Evolutionary conservation across 2,888 invertebrate genomes (phyloP).

Genomic region (Aspidiotus rigidus): DNA sequence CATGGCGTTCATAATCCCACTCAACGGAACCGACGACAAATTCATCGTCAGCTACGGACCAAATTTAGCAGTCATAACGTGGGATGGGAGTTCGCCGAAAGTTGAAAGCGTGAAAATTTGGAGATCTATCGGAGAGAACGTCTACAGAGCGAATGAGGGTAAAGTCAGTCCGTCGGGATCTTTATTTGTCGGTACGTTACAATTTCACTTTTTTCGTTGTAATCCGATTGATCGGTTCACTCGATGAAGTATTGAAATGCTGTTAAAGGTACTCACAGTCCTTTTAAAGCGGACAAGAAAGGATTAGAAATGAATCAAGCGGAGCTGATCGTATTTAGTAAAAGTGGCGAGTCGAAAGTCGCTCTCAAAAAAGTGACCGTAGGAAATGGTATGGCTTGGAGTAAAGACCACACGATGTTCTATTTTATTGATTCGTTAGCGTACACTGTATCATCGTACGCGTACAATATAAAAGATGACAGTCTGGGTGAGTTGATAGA

Average conservation of each 20-base stretch:
- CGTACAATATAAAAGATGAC: constrained; percentile 60
- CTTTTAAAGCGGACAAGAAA: neutral
- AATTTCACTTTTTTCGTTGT: neutral
- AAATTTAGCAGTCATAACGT: constrained; percentile 52
- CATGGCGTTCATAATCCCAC: constrained; percentile 37
- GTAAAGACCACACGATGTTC: constrained; percentile 54
- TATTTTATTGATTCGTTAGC: constrained; percentile 47
- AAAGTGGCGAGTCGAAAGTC: constrained; percentile 43
- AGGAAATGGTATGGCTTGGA: constrained; percentile 74
- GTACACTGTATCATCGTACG: constrained; percentile 54
- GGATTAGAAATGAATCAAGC: neutral
- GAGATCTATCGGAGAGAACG: constrained; percentile 47
- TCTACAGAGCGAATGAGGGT: constrained; percentile 67
- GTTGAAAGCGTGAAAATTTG: constrained; percentile 49
- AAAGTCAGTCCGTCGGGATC: constrained; percentile 66
- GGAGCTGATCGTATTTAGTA: constrained; percentile 22
- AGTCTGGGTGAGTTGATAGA: constrained; percentile 49
- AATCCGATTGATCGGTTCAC: neutral
- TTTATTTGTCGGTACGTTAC: constrained; percentile 58
- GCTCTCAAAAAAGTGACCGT: constrained; percentile 49
- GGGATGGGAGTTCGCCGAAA: constrained; percentile 53
- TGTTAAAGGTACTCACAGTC: constrained; percentile 17
- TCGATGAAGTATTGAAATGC: neutral
- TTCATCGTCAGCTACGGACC: constrained; percentile 57
- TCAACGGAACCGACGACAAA: constrained; percentile 43